Conservation (phyloP, 2,797 vertebrate genomes). For the Sebastes hopkinsi region DNA sequence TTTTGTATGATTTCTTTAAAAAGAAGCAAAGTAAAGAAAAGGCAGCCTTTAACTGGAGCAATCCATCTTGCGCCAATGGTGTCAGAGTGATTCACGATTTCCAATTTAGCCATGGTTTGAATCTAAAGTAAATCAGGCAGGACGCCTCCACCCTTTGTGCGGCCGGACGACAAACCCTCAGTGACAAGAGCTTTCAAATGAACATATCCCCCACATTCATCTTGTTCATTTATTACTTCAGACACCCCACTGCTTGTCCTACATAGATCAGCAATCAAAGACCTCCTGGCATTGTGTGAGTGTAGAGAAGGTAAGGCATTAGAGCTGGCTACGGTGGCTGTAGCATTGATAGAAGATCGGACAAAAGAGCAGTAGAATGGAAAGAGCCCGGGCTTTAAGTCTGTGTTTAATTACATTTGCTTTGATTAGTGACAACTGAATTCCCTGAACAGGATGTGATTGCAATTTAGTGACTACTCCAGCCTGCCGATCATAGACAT, state of each 20-base stretch:
- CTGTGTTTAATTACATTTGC: conserved; percentile 54
- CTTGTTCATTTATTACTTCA: conserved; percentile 72
- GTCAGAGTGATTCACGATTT: conserved; percentile 88
- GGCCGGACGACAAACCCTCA: conserved; percentile 68
- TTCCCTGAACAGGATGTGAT: conserved; percentile 40
- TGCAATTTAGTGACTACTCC: conserved; percentile 1
- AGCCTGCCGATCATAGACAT: background rate
- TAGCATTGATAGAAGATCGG: conserved; percentile 33
- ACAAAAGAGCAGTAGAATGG: conserved; percentile 48
- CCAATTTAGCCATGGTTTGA: conserved; percentile 84
- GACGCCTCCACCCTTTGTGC: conserved; percentile 74
- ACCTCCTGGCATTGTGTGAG: conserved; percentile 56
- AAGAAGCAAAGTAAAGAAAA: conserved; percentile 77
- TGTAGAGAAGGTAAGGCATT: conserved; percentile 31
- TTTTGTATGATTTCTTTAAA: conserved; percentile 76
- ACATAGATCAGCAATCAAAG: conserved; percentile 67
- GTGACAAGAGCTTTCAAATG: conserved; percentile 71
- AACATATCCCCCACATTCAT: conserved; percentile 80
- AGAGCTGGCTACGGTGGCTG: conserved; percentile 28
- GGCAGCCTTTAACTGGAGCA: conserved; percentile 79
- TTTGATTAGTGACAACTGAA: conserved; percentile 63
- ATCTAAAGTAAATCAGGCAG: conserved; percentile 84
- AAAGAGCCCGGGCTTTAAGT: conserved; percentile 21
- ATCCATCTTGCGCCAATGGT: conserved; percentile 83
- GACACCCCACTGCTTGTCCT: conserved; percentile 66